Conservation (phyloP, 2,113 vertebrate species). For the Lynx canadensis region DNA sequence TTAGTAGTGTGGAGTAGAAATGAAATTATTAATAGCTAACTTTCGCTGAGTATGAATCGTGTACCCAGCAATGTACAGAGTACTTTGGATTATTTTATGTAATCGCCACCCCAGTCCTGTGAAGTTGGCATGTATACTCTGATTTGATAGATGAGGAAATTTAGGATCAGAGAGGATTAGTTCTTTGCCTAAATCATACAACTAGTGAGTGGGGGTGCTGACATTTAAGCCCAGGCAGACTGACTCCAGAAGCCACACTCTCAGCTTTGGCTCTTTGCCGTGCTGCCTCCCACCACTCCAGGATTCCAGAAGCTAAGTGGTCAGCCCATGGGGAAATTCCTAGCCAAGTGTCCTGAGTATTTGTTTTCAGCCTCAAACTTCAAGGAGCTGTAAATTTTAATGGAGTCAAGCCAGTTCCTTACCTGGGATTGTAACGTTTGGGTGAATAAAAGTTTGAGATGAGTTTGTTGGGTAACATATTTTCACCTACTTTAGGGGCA, state of each 20-base stretch:
- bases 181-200: not conserved
- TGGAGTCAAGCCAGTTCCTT: not conserved
- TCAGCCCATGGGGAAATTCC: not conserved
- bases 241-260: not conserved
- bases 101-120: not conserved
- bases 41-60: not conserved
- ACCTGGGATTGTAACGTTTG: not conserved
- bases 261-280: not conserved
- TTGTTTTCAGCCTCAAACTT: not conserved
- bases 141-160: not conserved
- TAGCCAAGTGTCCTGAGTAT: not conserved
- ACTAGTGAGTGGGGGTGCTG: not conserved
- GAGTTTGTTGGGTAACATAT: not conserved
- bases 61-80: not conserved
- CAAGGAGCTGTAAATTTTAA: not conserved
- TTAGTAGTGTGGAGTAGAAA: not conserved
- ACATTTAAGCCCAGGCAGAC: not conserved
- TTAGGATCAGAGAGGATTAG: not conserved
- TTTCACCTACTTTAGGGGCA: not conserved
- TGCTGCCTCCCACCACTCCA: not conserved
- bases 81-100: not conserved
- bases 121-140: not conserved
- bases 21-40: not conserved
- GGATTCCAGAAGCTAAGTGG: not conserved
- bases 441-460: not conserved